A percentile compares a stretch with the other conserved stretches of the same genome.
Evolutionary conservation across 2,888 invertebrate genomes (phyloP).

Genomic region (Pseudanteris insignis): DNA sequence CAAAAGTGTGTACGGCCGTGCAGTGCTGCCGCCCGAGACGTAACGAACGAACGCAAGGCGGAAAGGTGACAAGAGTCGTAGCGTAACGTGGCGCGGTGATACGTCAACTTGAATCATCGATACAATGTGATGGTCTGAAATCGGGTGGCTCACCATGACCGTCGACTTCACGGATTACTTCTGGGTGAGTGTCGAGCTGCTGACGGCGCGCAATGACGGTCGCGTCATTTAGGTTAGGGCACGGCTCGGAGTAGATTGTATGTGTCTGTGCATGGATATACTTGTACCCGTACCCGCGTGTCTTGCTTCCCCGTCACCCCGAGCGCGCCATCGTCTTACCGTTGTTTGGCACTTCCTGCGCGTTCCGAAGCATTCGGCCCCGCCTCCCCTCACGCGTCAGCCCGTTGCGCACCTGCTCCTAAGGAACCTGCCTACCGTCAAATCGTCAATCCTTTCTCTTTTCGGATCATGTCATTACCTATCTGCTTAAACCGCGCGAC

Average conservation of each 20-base stretch:
- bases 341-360: constrained; percentile 8
- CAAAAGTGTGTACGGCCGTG: constrained; percentile 4
- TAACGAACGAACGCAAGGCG: constrained; percentile 12
- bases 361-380: background rate
- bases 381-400: background rate
- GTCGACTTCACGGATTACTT: constrained; percentile 72
- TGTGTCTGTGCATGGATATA: background rate
- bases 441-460: constrained; percentile 18
- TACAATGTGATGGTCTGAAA: constrained; percentile 58
- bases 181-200: constrained; percentile 68
- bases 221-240: constrained; percentile 13
- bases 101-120: constrained; percentile 15
- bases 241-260: background rate
- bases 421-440: constrained; percentile 7
- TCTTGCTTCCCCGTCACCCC: background rate
- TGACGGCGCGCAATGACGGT: background rate
- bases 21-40: constrained; percentile 27
- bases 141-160: constrained; percentile 67
- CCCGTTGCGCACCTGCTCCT: background rate
- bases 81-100: constrained; percentile 21
- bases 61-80: constrained; percentile 8
- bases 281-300: background rate
- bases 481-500: too few species aligned
- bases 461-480: constrained; percentile 3
- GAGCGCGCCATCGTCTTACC: background rate